Evolutionary conservation across 2,797 vertebrate species (phyloP).

Genomic region (Toxotes lorentzi): DNA sequence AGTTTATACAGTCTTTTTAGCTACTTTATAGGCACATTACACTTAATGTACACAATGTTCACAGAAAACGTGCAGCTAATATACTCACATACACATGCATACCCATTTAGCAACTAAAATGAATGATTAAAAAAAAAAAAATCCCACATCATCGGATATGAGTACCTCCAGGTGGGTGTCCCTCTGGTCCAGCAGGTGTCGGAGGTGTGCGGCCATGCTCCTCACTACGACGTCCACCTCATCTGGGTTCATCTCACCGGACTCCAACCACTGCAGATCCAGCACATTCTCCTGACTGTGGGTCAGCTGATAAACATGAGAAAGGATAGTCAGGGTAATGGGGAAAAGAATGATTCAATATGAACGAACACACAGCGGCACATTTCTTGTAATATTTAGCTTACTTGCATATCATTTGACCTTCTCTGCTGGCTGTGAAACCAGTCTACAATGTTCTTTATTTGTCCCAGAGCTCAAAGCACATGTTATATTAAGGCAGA

Average conservation of each 20-base stretch:
- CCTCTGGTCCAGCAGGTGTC: slow-evolving; percentile 91
- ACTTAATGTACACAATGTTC: neutral
- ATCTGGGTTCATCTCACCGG: slow-evolving; percentile 86
- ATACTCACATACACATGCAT: too few species aligned
- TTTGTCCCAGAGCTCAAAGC: slow-evolving; percentile 4
- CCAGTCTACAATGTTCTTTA: neutral
- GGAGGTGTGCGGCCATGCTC: slow-evolving; percentile 89
- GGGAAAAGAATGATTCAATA: neutral
- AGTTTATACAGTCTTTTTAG: neutral
- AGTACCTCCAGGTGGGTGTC: slow-evolving; percentile 91
- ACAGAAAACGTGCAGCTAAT: neutral
- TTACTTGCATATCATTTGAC: neutral
- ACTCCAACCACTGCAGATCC: slow-evolving; percentile 94
- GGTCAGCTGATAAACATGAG: slow-evolving; percentile 85
- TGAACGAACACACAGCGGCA: neutral
- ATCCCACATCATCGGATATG: neutral
- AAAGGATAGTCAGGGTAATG: neutral
- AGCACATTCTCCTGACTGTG: slow-evolving; percentile 94
- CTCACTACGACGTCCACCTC: slow-evolving; percentile 89
- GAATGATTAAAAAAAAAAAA: neutral
- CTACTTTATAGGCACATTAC: neutral
- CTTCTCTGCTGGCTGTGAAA: neutral
- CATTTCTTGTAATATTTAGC: neutral
- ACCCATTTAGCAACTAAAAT: neutral
- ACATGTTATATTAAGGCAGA: slow-evolving; percentile 19